These are phyloP conservation scores for Drosophila lowei DNA, from an alignment of 1,140 invertebrate species.

Conservation along the genomic window DNA sequence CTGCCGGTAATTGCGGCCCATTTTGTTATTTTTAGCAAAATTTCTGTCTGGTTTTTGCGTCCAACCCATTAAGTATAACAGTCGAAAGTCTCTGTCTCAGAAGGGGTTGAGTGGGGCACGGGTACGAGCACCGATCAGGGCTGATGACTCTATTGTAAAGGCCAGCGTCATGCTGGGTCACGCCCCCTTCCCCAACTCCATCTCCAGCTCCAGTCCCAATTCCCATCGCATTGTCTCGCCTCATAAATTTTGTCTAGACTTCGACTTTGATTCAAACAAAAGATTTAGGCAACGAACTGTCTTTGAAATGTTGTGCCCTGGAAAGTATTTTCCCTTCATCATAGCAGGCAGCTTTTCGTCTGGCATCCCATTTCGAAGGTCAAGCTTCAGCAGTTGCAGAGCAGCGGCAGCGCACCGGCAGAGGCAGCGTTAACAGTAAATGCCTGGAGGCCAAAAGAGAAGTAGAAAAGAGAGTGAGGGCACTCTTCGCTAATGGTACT, in stretches of 20 bases:
- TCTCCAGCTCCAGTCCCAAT: too few relatives aligned
- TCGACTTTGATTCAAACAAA: conserved; percentile 55
- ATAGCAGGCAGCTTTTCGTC: conserved; percentile 5
- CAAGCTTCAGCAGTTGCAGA: conserved; percentile 24
- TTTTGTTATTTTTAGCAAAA: conserved; percentile 74
- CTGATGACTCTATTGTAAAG: conserved; percentile 49
- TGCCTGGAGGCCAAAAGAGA: not conserved
- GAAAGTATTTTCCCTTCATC: conserved; percentile 34
- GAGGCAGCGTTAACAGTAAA: conserved; percentile 1
- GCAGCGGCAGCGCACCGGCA: conserved; percentile 10
- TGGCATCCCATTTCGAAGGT: conserved; percentile 30
- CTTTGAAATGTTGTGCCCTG: conserved; percentile 37
- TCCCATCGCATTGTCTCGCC: conserved; percentile 18
- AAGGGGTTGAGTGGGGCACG: not conserved
- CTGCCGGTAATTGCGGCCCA: conserved; percentile 67
- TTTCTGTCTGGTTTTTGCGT: conserved; percentile 12
- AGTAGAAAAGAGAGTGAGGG: conserved; percentile 2
- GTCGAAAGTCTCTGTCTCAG: not conserved
- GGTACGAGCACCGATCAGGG: conserved; percentile 14
- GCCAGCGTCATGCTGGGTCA: conserved; percentile 51
- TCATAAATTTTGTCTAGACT: conserved; percentile 51
- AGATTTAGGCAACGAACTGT: conserved; percentile 78
- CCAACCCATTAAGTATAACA: conserved; percentile 35
- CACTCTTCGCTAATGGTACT: not conserved
- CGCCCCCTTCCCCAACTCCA: not conserved